Conservation (phyloP, 2,888 invertebrate species). For the Meiosimyza platycephala region DNA sequence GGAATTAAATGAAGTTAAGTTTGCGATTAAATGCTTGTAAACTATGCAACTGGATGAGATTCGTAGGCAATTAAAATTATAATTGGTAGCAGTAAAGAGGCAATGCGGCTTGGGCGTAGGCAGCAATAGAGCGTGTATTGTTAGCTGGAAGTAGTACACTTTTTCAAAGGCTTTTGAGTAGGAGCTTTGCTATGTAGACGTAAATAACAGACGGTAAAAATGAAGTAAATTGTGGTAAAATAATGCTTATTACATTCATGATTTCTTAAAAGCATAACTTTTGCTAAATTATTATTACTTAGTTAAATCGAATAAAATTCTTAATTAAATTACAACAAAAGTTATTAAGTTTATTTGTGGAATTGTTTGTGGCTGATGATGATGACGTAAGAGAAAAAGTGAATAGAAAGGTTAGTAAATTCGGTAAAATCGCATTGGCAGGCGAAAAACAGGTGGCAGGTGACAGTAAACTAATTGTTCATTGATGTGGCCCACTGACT, state of each 20-base stretch:
- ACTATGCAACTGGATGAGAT: conserved; percentile 9
- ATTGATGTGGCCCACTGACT: too few relatives aligned
- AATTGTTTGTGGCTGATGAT: background rate
- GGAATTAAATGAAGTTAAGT: conserved; percentile 25
- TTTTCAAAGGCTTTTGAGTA: too few relatives aligned
- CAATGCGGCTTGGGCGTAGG: too few relatives aligned
- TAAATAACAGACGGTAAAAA: too few relatives aligned
- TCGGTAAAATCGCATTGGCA: too few relatives aligned
- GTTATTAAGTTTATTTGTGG: conserved; percentile 16
- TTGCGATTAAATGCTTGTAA: conserved; percentile 26
- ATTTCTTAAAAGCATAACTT: conserved; percentile 20
- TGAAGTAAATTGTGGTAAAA: too few relatives aligned
- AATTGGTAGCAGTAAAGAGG: background rate
- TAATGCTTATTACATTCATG: conserved; percentile 12
- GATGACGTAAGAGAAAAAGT: too few relatives aligned
- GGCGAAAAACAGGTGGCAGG: too few relatives aligned
- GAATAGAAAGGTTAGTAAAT: too few relatives aligned
- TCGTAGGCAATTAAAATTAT: conserved; percentile 18
- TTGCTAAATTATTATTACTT: background rate
- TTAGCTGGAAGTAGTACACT: background rate
- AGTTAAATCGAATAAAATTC: conserved; percentile 2
- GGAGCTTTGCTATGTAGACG: too few relatives aligned
- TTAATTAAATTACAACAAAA: conserved; percentile 2
- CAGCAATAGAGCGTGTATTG: too few relatives aligned
- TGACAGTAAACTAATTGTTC: too few relatives aligned